These are phyloP conservation scores for Oscheius sp. DNA, from an alignment of 2,888 invertebrate genomes.

Conservation along the genomic window DNA sequence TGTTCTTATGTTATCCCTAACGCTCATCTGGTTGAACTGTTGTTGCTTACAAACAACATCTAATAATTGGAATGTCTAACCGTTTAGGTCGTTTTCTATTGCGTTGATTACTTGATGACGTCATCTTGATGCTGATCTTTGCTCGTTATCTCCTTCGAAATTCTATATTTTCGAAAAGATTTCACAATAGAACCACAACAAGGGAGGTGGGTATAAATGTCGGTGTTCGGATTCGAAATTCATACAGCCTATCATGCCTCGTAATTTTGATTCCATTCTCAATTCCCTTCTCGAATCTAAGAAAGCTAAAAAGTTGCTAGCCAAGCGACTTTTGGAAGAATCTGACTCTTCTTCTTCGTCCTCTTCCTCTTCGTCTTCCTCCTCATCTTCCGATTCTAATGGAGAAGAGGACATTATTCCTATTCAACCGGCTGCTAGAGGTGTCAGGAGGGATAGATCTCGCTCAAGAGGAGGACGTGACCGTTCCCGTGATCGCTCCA, in stretches of 20 bases:
- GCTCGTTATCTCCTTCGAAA: background rate
- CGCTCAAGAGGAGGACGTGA: background rate
- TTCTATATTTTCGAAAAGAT: background rate
- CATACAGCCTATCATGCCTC: too few relatives aligned
- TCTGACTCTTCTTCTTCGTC: background rate
- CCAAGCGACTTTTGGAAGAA: background rate
- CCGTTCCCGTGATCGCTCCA: too few relatives aligned
- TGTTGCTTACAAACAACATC: too few relatives aligned
- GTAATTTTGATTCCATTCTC: too few relatives aligned
- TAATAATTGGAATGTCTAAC: too few relatives aligned
- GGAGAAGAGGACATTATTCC: background rate
- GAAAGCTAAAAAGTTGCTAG: background rate
- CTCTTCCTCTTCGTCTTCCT: background rate
- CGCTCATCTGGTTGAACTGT: too few relatives aligned
- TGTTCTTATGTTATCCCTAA: too few relatives aligned
- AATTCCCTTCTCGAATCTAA: too few relatives aligned
- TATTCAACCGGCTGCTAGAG: background rate
- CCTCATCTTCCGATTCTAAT: background rate
- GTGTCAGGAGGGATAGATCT: too few relatives aligned
- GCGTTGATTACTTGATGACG: background rate
- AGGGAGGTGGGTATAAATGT: background rate
- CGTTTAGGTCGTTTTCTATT: too few relatives aligned
- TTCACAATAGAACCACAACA: background rate
- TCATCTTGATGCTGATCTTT: background rate
- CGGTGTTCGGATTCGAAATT: background rate